Evolutionary conservation across 2,113 vertebrate genomes (phyloP), one percentile per base, ranked within the genome.

Genomic region (Dermatemys mawii): DNA sequence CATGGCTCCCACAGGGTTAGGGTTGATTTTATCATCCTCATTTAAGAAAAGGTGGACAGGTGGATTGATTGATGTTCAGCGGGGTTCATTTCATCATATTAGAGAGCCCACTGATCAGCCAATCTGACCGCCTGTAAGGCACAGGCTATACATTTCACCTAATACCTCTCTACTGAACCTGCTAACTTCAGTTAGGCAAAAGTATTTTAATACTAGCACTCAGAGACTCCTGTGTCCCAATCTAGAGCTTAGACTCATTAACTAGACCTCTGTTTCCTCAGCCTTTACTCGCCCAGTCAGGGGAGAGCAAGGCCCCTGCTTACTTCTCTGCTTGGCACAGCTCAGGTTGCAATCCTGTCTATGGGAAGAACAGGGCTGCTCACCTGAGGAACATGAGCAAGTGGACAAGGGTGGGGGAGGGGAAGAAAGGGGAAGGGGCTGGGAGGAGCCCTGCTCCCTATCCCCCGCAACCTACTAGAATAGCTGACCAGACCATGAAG

Each of bases 401-500:
- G 3, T 6, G 38, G 70, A 44, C 55, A 51, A 46, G 38, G 12
- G 76, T 16, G 4, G 14, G 48, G 48, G 51, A 2, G 44, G 41
- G 48, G 38, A 4, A 67, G 35, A 67, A 70, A 70, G 63, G 35
- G 27, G 4, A 7, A 19, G 32, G 2, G 0, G 0, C 24, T 1
- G 35, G 70, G 49, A 51, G 91, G 32, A 83, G 78, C 26, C 81
- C 84, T 0, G 0, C 3, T 8, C 29, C 76, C n/a, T n/a, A 70
- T 0, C 0, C 49, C 1, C 70, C 19, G 12, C 0, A 70, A 60
- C 19, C 82, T 83, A 78, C 35, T 38, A 19, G 41, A 73, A 81
- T 82, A 92, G 21, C 41, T 82, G 87, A 86, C 7, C 12, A 53
- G 46, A 55, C 86, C 44, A 35, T 87, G 60, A 84, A 32, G 32